Conservation (phyloP, 2,113 vertebrate genomes). For the Vicugna pacos region DNA sequence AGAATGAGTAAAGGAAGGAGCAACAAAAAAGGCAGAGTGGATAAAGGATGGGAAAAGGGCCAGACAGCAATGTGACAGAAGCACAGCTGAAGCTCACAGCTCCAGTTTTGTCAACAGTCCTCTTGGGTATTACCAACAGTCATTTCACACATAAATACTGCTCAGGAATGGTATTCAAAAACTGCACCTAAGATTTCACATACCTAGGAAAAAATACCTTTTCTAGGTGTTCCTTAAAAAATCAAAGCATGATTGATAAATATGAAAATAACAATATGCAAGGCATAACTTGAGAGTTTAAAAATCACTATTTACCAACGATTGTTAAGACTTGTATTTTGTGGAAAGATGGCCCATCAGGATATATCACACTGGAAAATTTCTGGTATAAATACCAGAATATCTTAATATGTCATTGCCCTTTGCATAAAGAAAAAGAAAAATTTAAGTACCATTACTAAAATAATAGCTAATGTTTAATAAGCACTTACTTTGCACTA, state of each 20-base stretch:
- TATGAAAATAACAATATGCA: neutral
- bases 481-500: neutral
- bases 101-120: neutral
- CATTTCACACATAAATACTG: neutral
- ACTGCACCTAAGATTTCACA: neutral
- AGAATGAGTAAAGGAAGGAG: neutral
- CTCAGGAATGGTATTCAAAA: neutral
- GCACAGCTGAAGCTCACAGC: neutral
- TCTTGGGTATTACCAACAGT: neutral
- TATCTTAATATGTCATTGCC: neutral
- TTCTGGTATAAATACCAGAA: too few relatives aligned
- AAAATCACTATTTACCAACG: neutral
- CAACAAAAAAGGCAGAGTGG: neutral
- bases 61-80: fast-evolving
- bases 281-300: neutral
- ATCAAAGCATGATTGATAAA: neutral
- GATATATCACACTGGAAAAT: neutral
- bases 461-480: neutral
- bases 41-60: neutral
- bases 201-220: neutral
- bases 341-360: neutral
- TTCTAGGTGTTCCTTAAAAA: neutral
- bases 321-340: neutral
- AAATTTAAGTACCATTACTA: neutral
- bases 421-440: neutral